Evolutionary conservation across 2,888 invertebrate species (phyloP).

Genomic region (Lycocerus yunnanus): DNA sequence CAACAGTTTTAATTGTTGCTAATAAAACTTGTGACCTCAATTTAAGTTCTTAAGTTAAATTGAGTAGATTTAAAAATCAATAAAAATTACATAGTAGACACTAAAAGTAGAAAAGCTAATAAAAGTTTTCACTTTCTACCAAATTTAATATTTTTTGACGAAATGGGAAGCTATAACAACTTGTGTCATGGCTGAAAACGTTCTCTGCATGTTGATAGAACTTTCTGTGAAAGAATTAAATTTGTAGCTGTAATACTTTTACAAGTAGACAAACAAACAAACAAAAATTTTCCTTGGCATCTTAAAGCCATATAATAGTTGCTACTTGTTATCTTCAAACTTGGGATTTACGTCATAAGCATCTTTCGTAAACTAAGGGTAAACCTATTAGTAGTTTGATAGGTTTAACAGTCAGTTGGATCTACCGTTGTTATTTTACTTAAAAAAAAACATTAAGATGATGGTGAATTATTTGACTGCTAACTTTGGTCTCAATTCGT

Average conservation of each 20-base stretch:
- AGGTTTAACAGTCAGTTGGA: too few relatives aligned
- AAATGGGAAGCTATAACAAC: not conserved
- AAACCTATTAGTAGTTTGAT: too few relatives aligned
- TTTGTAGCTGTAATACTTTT: not conserved
- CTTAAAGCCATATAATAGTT: not conserved
- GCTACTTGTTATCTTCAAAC: too few relatives aligned
- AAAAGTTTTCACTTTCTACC: not conserved
- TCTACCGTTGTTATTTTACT: too few relatives aligned
- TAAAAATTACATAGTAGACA: too few relatives aligned
- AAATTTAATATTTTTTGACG: not conserved
- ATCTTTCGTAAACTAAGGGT: too few relatives aligned
- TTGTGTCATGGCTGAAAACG: not conserved
- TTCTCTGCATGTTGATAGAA: not conserved
- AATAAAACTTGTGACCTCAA: not conserved
- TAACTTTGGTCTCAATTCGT: too few relatives aligned
- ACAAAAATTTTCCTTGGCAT: not conserved
- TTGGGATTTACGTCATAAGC: too few relatives aligned
- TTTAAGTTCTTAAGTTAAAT: not conserved
- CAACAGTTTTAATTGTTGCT: not conserved
- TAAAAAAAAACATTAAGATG: too few relatives aligned
- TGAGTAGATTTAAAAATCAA: too few relatives aligned
- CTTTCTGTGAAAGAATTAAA: not conserved
- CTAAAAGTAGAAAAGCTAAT: too few relatives aligned
- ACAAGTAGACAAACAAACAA: not conserved
- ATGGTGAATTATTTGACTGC: too few relatives aligned